phyloP scores from a whole-genome alignment of 2,797 vertebrate species.

The Ctenopoma kingsleyae region DNA sequence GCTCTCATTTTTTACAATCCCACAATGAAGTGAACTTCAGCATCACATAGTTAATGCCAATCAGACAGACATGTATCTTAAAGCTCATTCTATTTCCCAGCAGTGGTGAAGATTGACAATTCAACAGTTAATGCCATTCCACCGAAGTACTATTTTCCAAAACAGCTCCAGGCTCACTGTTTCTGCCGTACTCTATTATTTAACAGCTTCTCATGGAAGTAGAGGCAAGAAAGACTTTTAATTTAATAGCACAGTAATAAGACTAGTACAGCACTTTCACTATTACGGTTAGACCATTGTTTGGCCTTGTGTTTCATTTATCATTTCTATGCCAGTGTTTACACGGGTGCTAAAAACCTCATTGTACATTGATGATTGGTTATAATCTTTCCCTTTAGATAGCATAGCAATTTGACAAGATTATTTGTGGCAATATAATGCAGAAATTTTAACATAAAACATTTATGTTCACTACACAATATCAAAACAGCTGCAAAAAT shows the following conservation, averaged over 20 bases:
- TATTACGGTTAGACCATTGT: conserved; percentile 1
- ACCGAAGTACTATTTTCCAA: conserved; percentile 25
- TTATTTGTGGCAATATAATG: conserved; percentile 1
- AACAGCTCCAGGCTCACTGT: conserved; percentile 39
- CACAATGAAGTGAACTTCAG: background rate
- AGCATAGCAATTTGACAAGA: background rate
- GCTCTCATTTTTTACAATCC: background rate
- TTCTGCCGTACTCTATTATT: conserved; percentile 32
- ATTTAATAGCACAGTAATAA: conserved; percentile 11
- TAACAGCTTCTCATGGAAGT: conserved; percentile 22
- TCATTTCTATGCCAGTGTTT: conserved; percentile 2
- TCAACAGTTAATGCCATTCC: conserved; percentile 37
- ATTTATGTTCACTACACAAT: background rate
- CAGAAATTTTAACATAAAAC: background rate
- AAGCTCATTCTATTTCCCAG: conserved; percentile 19
- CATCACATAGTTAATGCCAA: conserved; percentile 19
- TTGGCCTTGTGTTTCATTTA: conserved; percentile 13
- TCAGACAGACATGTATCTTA: conserved; percentile 19
- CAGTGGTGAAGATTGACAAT: conserved; percentile 40
- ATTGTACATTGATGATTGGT: conserved; percentile 2
- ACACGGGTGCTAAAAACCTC: background rate
- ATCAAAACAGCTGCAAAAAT: background rate
- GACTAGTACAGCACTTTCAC: conserved; percentile 11
- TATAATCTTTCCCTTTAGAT: background rate
- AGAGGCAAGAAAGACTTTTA: conserved; percentile 28